These are phyloP conservation scores for Pristiophorus japonicus DNA, from an alignment of 2,113 vertebrate genomes.

Conservation along the genomic window DNA sequence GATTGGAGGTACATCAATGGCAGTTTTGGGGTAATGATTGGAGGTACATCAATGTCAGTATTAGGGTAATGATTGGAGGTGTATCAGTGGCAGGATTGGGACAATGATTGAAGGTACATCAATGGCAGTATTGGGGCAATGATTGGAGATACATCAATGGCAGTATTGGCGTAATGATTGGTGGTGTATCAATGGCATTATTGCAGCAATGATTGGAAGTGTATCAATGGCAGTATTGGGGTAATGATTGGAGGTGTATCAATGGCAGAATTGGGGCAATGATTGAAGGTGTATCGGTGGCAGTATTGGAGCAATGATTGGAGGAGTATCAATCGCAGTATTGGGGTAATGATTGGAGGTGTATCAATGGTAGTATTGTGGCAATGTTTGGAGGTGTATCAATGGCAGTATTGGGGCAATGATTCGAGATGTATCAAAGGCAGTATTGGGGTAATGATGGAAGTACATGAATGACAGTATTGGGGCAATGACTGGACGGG, in stretches of 20 bases:
- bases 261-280: not conserved
- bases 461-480: too few relatives aligned
- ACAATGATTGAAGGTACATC: too few relatives aligned
- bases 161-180: too few relatives aligned
- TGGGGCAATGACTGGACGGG: not conserved
- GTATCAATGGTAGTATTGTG: not conserved
- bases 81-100: too few relatives aligned
- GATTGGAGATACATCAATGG: too few relatives aligned
- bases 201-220: too few relatives aligned
- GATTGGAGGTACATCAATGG: not conserved
- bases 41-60: not conserved
- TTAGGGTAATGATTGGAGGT: not conserved
- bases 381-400: not conserved
- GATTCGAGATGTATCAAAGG: too few relatives aligned
- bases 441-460: too few relatives aligned
- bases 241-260: too few relatives aligned
- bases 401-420: too few relatives aligned
- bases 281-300: not conserved
- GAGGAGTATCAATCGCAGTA: not conserved
- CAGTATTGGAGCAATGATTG: not conserved
- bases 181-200: too few relatives aligned
- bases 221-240: not conserved
- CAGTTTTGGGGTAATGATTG: not conserved
- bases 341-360: not conserved
- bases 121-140: too few relatives aligned